phyloP scores from a whole-genome alignment of 2,797 vertebrate genomes.

The Silurus aristotelis region DNA sequence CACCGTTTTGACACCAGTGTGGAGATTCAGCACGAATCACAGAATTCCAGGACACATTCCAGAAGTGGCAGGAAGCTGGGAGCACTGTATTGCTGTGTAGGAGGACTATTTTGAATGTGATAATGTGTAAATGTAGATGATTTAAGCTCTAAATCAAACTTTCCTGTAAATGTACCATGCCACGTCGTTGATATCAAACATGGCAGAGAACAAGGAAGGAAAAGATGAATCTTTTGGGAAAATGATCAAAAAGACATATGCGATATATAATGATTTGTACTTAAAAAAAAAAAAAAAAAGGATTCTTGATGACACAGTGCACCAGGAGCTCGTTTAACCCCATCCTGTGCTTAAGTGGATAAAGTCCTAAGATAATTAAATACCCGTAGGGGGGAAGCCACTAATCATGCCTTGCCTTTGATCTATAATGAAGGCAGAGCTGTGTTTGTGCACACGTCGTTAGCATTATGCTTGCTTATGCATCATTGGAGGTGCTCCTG shows the following conservation, averaged over 20 bases:
- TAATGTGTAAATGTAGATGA: too few relatives aligned
- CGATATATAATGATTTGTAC: background rate
- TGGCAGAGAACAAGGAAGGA: background rate
- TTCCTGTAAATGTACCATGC: too few relatives aligned
- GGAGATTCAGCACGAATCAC: too few relatives aligned
- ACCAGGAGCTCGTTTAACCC: constrained; percentile 2
- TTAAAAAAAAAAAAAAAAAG: background rate
- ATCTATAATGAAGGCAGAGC: constrained; percentile 20
- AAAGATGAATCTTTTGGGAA: background rate
- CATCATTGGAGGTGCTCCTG: background rate
- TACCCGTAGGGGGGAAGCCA: constrained; percentile 58
- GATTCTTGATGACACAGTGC: background rate
- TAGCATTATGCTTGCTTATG: background rate
- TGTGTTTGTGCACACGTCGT: background rate
- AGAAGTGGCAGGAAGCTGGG: too few relatives aligned
- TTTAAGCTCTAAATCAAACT: too few relatives aligned
- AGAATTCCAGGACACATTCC: too few relatives aligned
- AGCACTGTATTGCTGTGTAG: too few relatives aligned
- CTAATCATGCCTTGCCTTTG: constrained; percentile 66
- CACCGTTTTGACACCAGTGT: too few relatives aligned
- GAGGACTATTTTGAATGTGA: too few relatives aligned
- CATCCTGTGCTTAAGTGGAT: constrained; percentile 68
- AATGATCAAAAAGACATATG: background rate
- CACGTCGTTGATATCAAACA: background rate
- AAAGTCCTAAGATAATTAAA: constrained; percentile 76